Percentiles rank a stretch among this genome's conserved stretches.
Evolutionary conservation across 2,888 invertebrate genomes (phyloP).

Genomic region (Agrilus mali): DNA sequence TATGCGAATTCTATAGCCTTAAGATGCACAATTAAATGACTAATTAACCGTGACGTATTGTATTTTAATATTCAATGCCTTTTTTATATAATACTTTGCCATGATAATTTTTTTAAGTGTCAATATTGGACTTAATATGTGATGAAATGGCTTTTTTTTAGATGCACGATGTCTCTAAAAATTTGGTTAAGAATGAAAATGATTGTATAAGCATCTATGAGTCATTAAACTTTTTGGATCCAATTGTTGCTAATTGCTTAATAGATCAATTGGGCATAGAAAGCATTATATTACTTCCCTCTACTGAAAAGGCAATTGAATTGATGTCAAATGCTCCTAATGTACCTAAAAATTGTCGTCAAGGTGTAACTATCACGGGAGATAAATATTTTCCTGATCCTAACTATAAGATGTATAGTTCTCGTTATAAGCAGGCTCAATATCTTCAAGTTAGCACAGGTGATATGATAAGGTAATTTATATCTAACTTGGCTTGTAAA

Average conservation of each 20-base stretch:
- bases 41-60: neutral
- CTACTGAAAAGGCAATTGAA: conserved; percentile 51
- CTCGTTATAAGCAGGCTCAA: conserved; percentile 38
- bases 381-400: conserved; percentile 66
- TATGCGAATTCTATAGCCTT: too few species aligned
- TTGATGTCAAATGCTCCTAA: conserved; percentile 50
- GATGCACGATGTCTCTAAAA: conserved; percentile 35
- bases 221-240: conserved; percentile 58
- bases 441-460: conserved; percentile 54
- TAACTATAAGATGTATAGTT: conserved; percentile 61
- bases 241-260: conserved; percentile 70
- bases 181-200: conserved; percentile 34
- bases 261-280: conserved; percentile 70
- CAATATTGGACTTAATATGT: neutral
- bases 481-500: too few species aligned
- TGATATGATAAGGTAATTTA: conserved; percentile 43
- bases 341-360: conserved; percentile 56
- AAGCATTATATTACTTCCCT: conserved; percentile 61
- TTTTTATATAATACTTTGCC: neutral
- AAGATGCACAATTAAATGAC: too few species aligned
- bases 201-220: conserved; percentile 48
- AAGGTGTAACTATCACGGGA: conserved; percentile 52
- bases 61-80: neutral
- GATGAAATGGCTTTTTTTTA: conserved; percentile 14
- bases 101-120: neutral